Base-by-base conservation (phyloP, 2,113 vertebrate species). In the Oncorhynchus keta region DNA sequence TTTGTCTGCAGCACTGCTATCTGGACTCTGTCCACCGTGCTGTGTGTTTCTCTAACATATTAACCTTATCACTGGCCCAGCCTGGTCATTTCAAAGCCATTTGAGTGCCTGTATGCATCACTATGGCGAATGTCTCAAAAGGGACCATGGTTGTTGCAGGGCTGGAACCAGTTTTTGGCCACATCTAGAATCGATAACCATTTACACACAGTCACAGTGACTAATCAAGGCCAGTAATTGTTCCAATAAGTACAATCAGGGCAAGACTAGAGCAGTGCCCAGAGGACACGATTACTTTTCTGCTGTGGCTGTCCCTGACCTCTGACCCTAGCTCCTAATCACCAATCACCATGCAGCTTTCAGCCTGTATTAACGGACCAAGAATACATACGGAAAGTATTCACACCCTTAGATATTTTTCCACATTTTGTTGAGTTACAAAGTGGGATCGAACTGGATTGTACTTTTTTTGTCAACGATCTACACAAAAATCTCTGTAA, bases 281-380 rank as follows among this genome's bases (percentile, higher is more conserved):
- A 48, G 51, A 86, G 77, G 78, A 82, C 69, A 83, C 35, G 78
- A 84, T 72, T 72, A 81, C 67, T 75, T 75, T 57, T 64, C 78
- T 76, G 55, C 48, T 59, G 30, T 30, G 70, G 74, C 74, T 82
- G 69, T 39, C 30, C 65, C 76, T 72, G 45, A 87, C 86, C 89
- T 84, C 61, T 83, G 80, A 86, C 89, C 86, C 78, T 68, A 45
- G 49, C 81, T 73, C 61, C 78, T 88, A 87, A 91, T 89, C 81
- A 87, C 72, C 83, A 86, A 88, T 91, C 89, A 90, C 72, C 80
- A 91, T 85, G 85, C 85, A 88, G 83, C 70, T 59, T 81, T 75
- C 75, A 80, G 68, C 79, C 62, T 80, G 82, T 84, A 87, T 82
- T 86, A 86, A 88, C n/a, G 20, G 80, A 26, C 57, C 35, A 76